These are phyloP conservation scores for Andinoacara biseriatus DNA, from an alignment of 2,113 vertebrate genomes.

Conservation along the genomic window DNA sequence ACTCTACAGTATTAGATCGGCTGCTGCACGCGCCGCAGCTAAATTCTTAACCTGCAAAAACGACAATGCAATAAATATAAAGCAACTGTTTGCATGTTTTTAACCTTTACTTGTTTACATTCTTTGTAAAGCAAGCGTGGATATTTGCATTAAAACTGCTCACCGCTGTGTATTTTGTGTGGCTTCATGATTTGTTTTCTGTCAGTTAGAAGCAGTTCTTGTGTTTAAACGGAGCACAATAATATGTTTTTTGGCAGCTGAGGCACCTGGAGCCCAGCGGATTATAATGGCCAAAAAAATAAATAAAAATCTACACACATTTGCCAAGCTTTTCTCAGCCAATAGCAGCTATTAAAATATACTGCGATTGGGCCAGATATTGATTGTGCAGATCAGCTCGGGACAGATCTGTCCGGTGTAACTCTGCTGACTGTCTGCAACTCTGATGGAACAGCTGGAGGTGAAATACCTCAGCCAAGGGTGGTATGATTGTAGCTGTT, in stretches of 20 bases:
- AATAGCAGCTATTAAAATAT: constrained; percentile 13
- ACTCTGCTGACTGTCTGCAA: neutral
- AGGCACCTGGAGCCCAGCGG: no score
- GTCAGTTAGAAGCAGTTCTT: neutral
- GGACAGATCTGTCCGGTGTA: constrained; percentile 7
- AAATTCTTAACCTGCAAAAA: constrained; percentile 8
- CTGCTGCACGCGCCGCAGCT: neutral
- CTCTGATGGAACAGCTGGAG: constrained; percentile 38
- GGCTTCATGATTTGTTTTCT: neutral
- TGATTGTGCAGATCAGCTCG: constrained; percentile 22
- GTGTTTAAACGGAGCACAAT: neutral
- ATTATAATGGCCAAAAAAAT: no score
- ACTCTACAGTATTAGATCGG: neutral
- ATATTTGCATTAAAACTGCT: constrained; percentile 5
- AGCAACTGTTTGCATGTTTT: neutral
- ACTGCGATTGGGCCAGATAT: constrained; percentile 34
- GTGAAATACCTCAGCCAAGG: constrained; percentile 26
- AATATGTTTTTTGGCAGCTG: no score
- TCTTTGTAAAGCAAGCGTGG: neutral
- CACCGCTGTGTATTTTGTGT: neutral
- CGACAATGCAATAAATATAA: neutral
- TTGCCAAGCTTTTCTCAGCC: constrained; percentile 30
- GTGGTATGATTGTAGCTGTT: constrained; percentile 2
- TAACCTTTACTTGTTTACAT: neutral
- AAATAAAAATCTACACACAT: no score